phyloP scores from a whole-genome alignment of 2,888 invertebrate genomes.

The Tromatobia lineatoria region DNA sequence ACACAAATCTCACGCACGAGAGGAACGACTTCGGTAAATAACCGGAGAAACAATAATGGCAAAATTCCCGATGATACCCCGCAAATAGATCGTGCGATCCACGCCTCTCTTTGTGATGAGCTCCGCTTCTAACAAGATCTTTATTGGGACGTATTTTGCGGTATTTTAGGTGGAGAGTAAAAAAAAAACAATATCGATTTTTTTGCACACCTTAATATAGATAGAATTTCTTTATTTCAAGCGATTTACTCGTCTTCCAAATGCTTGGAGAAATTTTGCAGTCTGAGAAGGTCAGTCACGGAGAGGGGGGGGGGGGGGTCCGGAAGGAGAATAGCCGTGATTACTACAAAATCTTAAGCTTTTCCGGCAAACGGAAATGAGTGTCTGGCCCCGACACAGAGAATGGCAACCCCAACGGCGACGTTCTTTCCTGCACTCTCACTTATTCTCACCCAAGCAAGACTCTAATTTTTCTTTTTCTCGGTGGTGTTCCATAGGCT shows the following conservation, averaged over 20 bases:
- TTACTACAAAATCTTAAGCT: slow-evolving; percentile 64
- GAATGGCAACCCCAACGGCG: slow-evolving; percentile 15
- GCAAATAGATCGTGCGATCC: no score
- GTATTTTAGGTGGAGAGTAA: no score
- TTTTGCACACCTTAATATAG: no score
- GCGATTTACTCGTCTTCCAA: not conserved
- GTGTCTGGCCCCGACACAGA: slow-evolving; percentile 63
- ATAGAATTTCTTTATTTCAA: no score
- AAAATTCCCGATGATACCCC: no score
- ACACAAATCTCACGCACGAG: no score
- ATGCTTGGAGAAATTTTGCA: not conserved
- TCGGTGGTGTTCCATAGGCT: slow-evolving; percentile 12
- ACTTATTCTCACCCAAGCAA: slow-evolving; percentile 50
- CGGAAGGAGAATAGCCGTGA: slow-evolving; percentile 39
- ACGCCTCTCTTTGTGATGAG: no score
- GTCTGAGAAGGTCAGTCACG: not conserved
- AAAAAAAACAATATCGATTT: no score
- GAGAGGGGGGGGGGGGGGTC: not conserved
- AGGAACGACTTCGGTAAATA: no score
- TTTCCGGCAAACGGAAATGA: slow-evolving; percentile 64
- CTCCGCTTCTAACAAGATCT: no score
- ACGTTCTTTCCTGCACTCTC: slow-evolving; percentile 44
- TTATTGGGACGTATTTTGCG: no score
- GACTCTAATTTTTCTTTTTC: slow-evolving; percentile 39
- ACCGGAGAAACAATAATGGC: no score